Base-by-base conservation (phyloP, 2,888 invertebrate genomes). In the Herminia tarsipennalis region DNA sequence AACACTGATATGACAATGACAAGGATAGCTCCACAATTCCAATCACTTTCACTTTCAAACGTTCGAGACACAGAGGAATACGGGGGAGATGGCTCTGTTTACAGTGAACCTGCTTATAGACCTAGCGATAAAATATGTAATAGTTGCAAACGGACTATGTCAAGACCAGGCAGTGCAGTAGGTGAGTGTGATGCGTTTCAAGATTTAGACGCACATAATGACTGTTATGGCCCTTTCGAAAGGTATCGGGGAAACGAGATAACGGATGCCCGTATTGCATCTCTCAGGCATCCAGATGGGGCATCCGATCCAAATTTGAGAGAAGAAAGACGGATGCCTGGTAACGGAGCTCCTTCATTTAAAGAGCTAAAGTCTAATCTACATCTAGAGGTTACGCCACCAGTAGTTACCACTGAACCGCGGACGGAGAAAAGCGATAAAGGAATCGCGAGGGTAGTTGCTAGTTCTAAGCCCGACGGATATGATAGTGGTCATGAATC, bases 271-370 rank as follows among this genome's bases (percentile, higher is more conserved):
- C 92, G 94, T 59, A 93, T 94, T 73, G 95, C 96, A 21, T 94
- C 95, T 49, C 82, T 97, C 38, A 93, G 97, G 56, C 96, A 97
- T 88, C 98, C 98, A 3, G 98, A 98, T 72, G 98, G 98, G 32
- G 97, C 98, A 36, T 98, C 98, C 14, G 98, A 98, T 92, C 98
- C 98, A 10, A 97, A 97, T 88, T 92, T 98, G 68, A 93, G 94
- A 43, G 95, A 95, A 79, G 94, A 94, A 81, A 92, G 92, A 65
- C 91, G 94, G 70, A 80, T 93, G 58, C 93, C 94, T 1, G 94
- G 94, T 8, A 94, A 93, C 51, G 94, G 94, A 3, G 93, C 94
- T 5, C 93, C 93, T n/a, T 92, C 93, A 1, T 94, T 94, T 78
- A 90, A 92, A 45, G 93, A 94, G 63, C 83, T 82, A 67, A 94